Evolutionary conservation across 1,140 invertebrate genomes (phyloP), one percentile per base, ranked within the genome.

Genomic region (Trissolcus basalis): DNA sequence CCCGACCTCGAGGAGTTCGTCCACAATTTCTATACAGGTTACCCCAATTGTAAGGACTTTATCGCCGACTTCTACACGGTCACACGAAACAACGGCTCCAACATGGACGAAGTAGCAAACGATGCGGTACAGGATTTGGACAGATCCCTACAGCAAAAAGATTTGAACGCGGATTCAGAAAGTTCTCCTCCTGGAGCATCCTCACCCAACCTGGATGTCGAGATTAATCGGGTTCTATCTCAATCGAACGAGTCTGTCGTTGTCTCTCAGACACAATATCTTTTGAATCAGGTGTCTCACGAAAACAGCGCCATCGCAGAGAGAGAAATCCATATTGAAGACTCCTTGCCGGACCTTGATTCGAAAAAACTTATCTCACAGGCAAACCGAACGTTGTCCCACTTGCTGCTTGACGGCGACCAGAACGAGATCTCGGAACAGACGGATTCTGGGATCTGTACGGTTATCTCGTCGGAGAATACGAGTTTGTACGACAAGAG

Each of bases 1-100:
- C 91, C 89, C 8, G 91, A 93, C 64, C 89, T 93, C 13, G 91
- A 93, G 35, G 92, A 93, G 73, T 93, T 93, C 78, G 91, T 94
- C 0, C 90, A 91, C 16, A 90, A 91, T 72, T 93, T 94, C 83
- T 94, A 93, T 84, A 91, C 90, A 3, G 92, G 93, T 71, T 92
- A 92, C 70, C 91, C 91, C 1, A 91, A 91, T 48, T 93, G 92
- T 69, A 91, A 93, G 77, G 91, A 93, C 36, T 90, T 90, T 54
- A 90, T 91, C 39, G 86, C 88, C 4, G 89, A 91, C 72, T 90
- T 90, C 68, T 90, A 89, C 64, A 89, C 88, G 7, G 83, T 89
- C 11, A 86, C 86, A 0, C 78, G 67, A 27, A 88, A 88, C 53
- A 86, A 80, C 8, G 86, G 85, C 5, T 81, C 75, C 41, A 87